Conservation (phyloP, 2,888 invertebrate genomes). For the Melangyna quadrimaculata region DNA sequence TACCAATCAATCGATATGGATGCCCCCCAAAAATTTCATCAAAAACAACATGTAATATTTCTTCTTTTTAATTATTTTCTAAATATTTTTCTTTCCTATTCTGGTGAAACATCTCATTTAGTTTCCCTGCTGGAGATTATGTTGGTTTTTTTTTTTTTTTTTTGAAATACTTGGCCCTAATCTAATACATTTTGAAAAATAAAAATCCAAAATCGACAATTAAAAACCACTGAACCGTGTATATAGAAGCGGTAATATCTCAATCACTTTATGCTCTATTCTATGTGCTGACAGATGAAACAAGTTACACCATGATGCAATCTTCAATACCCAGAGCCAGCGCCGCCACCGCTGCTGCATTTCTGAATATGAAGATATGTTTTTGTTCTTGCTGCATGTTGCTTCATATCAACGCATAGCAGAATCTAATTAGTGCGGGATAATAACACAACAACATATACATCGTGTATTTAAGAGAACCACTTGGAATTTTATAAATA, state of each 20-base stretch:
- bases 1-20: constrained; percentile 41
- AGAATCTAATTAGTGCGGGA: constrained; percentile 69
- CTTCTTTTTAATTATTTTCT: constrained; percentile 68
- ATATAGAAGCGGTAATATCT: constrained; percentile 53
- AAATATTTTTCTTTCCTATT: constrained; percentile 52
- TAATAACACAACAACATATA: constrained; percentile 52
- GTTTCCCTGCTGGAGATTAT: constrained; percentile 40
- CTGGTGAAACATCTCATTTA: constrained; percentile 16
- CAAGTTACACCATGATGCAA: constrained; percentile 62
- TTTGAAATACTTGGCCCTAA: not conserved
- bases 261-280: constrained; percentile 71
- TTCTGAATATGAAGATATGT: not conserved
- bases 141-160: not conserved
- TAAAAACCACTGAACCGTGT: constrained; percentile 59
- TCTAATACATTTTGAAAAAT: constrained; percentile 10
- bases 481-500: constrained; percentile 69
- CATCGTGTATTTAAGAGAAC: constrained; percentile 50
- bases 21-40: constrained; percentile 63
- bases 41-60: constrained; percentile 60
- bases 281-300: constrained; percentile 70
- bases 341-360: not conserved
- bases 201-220: constrained; percentile 55
- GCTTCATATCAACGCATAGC: constrained; percentile 63
- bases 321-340: not conserved
- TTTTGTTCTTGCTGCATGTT: constrained; percentile 2